These are phyloP conservation scores for Megaceryle maxima DNA, from an alignment of 2,113 vertebrate species.

Conservation along the genomic window DNA sequence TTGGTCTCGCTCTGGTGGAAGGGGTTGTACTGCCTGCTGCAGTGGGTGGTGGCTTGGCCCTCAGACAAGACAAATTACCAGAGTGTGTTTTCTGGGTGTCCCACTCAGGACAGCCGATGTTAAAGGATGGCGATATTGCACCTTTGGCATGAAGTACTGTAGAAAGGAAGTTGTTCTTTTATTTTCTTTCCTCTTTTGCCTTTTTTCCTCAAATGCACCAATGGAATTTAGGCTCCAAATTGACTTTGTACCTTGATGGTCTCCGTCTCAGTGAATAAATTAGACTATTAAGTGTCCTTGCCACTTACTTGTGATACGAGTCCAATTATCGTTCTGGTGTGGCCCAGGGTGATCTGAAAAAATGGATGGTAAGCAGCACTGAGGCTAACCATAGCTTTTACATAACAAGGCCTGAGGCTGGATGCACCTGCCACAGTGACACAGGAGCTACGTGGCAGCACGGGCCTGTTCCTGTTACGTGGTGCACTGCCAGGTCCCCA, in stretches of 20 bases:
- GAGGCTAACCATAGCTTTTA: slow-evolving; percentile 67
- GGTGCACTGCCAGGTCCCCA: neutral
- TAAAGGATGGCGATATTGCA: slow-evolving; percentile 25
- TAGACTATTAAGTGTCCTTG: slow-evolving; percentile 8
- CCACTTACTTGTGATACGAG: slow-evolving; percentile 25
- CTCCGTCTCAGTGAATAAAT: slow-evolving; percentile 33
- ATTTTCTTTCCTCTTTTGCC: neutral
- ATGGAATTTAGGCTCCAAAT: neutral
- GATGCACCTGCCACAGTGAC: slow-evolving; percentile 1
- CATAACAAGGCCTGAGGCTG: slow-evolving; percentile 67
- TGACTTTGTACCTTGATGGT: neutral
- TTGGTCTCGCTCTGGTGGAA: neutral
- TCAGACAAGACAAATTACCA: neutral
- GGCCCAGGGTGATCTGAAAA: slow-evolving; percentile 20
- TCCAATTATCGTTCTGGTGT: neutral
- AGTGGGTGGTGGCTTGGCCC: neutral
- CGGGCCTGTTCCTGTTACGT: accelerated
- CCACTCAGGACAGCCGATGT: slow-evolving; percentile 7
- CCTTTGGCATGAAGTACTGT: neutral
- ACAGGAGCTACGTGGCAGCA: neutral
- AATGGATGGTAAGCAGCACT: neutral
- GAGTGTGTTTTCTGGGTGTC: neutral
- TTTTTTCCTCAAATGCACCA: neutral
- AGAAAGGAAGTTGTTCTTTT: neutral
- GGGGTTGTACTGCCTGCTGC: neutral